These are phyloP conservation scores for Dendrophyllia cribrosa DNA, from an alignment of 64 coral and sea anemone genomes.

Conservation along the genomic window DNA sequence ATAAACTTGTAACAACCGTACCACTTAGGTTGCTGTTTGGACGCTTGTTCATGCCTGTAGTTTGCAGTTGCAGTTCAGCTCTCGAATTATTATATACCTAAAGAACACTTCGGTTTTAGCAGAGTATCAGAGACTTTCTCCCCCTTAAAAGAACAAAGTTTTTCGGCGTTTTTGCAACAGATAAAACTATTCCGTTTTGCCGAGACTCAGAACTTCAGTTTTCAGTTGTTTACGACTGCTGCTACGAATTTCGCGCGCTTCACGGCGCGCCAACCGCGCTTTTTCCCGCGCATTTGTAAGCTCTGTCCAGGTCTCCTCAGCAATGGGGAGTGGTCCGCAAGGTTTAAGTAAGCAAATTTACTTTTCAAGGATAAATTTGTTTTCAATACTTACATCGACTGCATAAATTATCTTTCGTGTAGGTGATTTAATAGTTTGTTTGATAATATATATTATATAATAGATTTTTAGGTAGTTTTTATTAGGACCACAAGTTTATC, in stretches of 20 bases:
- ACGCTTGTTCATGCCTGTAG: slow-evolving; percentile 7
- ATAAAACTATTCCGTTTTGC: no score
- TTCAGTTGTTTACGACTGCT: no score
- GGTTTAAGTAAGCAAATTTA: no score
- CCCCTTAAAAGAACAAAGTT: background rate
- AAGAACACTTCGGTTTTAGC: background rate
- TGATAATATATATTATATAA: background rate
- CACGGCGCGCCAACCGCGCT: background rate
- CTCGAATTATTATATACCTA: no score
- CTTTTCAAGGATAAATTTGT: background rate
- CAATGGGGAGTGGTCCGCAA: no score
- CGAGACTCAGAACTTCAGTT: no score
- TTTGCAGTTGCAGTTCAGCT: background rate
- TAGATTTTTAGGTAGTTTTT: background rate
- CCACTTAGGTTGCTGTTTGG: slow-evolving; percentile 7
- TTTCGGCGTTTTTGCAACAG: no score
- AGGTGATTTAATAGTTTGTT: background rate
- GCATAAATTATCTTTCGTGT: background rate
- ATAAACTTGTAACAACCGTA: background rate
- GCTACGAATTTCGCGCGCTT: slow-evolving; percentile 13
- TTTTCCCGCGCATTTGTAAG: background rate
- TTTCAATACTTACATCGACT: background rate
- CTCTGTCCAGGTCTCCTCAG: background rate
- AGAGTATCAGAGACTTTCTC: background rate
- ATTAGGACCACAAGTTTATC: no score